phyloP scores from a whole-genome alignment of 2,113 vertebrate genomes.

The Cavia porcellus region DNA sequence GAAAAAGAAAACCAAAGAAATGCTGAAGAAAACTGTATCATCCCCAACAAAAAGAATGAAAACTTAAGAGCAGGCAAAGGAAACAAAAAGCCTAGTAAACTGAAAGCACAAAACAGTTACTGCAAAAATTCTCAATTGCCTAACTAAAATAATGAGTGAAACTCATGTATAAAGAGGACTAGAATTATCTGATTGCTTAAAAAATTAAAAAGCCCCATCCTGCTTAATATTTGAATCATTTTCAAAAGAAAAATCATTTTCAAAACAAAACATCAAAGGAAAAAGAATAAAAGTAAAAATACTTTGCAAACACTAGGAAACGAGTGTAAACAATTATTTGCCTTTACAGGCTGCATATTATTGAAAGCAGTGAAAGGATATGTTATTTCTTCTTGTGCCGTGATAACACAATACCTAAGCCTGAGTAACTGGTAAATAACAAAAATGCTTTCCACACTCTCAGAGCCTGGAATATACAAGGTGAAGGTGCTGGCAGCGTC shows the following conservation, averaged over 20 bases:
- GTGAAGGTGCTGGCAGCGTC: neutral
- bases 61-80: neutral
- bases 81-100: neutral
- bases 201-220: neutral
- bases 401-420: neutral
- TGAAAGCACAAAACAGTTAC: neutral
- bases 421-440: neutral
- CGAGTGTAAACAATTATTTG: neutral
- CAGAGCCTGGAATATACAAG: neutral
- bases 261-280: neutral
- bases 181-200: neutral
- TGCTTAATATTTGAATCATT: neutral
- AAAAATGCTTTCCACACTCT: neutral
- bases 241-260: neutral
- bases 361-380: neutral
- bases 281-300: constrained; percentile 20
- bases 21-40: neutral
- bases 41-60: neutral
- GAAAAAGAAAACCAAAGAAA: neutral
- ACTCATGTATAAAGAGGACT: neutral
- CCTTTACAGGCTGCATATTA: neutral
- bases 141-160: neutral
- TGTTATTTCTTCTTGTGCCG: neutral
- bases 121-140: neutral
- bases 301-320: neutral